These are phyloP conservation scores for Caenorhabditis sp. DNA, from an alignment of 2,888 invertebrate genomes.

Conservation along the genomic window DNA sequence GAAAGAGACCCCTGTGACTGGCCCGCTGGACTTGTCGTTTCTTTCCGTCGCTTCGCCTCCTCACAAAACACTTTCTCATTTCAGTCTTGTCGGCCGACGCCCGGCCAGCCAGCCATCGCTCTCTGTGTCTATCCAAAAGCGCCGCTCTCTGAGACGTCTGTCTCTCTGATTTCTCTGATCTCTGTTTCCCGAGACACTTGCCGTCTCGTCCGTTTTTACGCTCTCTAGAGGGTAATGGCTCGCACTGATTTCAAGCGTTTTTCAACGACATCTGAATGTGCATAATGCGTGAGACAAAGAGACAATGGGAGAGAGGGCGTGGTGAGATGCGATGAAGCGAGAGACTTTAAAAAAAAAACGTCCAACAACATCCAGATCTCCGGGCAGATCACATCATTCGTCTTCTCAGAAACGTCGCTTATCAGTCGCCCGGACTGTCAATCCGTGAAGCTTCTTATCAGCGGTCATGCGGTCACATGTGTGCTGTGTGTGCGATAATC, in stretches of 20 bases:
- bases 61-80: conserved; percentile 38
- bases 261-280: conserved; percentile 53
- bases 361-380: no score
- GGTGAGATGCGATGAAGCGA: no score
- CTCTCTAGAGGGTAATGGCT: conserved; percentile 23
- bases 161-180: conserved; percentile 17
- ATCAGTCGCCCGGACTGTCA: conserved; percentile 24
- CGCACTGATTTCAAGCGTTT: conserved; percentile 52
- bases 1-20: conserved; percentile 30
- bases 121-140: conserved; percentile 30
- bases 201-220: conserved; percentile 12
- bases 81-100: conserved; percentile 45
- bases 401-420: conserved; percentile 3
- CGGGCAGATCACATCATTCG: no score
- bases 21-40: conserved; percentile 41
- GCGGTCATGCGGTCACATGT: conserved; percentile 49
- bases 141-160: conserved; percentile 28
- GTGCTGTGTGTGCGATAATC: conserved; percentile 37
- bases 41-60: conserved; percentile 38
- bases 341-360: no score
- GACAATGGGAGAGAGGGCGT: not conserved
- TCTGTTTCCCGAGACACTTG: conserved; percentile 23
- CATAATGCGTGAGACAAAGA: conserved; percentile 32
- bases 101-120: conserved; percentile 4
- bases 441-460: conserved; percentile 45